phyloP scores from a whole-genome alignment of 2,888 invertebrate genomes.

The Myopa tessellatipennis region DNA sequence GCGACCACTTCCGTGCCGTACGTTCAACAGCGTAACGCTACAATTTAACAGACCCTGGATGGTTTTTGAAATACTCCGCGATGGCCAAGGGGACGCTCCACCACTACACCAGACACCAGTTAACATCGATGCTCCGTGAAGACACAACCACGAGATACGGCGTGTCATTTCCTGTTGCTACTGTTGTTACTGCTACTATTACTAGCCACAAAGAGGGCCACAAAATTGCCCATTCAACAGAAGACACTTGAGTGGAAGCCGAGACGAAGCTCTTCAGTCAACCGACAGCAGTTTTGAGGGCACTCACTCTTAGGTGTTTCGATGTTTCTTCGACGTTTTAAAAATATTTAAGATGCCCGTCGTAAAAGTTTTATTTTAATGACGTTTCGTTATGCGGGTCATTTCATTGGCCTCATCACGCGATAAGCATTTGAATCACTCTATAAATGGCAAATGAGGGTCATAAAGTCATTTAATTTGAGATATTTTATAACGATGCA shows the following conservation, averaged over 20 bases:
- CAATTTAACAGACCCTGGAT: too few species aligned
- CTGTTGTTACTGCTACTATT: not conserved
- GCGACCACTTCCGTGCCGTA: too few species aligned
- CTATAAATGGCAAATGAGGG: slow-evolving; percentile 33
- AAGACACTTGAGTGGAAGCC: not conserved
- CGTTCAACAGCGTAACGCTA: too few species aligned
- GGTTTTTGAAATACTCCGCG: too few species aligned
- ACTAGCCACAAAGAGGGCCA: not conserved
- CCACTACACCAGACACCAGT: not conserved
- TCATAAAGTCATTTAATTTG: slow-evolving; percentile 10
- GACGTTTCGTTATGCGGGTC: slow-evolving; percentile 55
- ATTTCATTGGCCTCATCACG: slow-evolving; percentile 54
- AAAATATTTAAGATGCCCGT: slow-evolving; percentile 11
- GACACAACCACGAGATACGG: slow-evolving; percentile 1
- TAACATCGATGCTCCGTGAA: not conserved
- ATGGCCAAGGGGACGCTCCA: too few species aligned
- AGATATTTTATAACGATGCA: not conserved
- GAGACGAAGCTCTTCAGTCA: not conserved
- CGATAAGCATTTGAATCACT: slow-evolving; percentile 33
- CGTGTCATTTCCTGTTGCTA: not conserved
- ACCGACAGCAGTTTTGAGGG: not conserved
- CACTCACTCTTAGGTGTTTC: not conserved
- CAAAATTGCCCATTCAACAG: not conserved
- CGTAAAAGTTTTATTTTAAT: slow-evolving; percentile 27
- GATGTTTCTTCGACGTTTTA: not conserved